Conservation (phyloP, 1,140 invertebrate species). For the Venturia canescens region DNA sequence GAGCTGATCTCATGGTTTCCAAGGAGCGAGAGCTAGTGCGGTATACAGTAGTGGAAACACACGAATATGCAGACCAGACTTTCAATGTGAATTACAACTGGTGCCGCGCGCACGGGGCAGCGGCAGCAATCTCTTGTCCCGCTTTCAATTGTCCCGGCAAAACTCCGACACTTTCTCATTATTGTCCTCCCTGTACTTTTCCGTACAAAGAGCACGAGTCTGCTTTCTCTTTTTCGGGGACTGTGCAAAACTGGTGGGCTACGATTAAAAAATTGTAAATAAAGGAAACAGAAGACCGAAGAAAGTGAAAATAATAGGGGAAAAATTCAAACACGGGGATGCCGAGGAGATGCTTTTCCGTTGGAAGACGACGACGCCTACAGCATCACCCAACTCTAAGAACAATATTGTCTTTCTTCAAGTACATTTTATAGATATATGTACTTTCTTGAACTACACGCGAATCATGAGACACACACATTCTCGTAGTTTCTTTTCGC, state of each 20-base stretch:
- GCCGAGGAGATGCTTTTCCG: no score
- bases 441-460: neutral
- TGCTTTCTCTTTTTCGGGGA: neutral
- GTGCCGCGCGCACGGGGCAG: neutral
- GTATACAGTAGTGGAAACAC: conserved; percentile 4
- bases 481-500: neutral
- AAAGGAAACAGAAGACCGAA: neutral
- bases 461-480: no score
- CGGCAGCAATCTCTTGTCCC: conserved; percentile 25
- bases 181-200: neutral
- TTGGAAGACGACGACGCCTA: neutral
- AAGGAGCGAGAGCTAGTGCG: conserved; percentile 20
- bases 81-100: conserved; percentile 14
- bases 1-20: conserved; percentile 22
- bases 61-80: conserved; percentile 6
- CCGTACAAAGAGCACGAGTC: neutral
- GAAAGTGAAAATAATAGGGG: neutral
- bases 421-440: neutral
- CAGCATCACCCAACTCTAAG: neutral
- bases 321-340: neutral
- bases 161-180: conserved; percentile 27
- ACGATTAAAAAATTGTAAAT: no score
- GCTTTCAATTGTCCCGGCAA: conserved; percentile 16
- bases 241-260: neutral
- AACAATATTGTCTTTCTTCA: conserved; percentile 4